Evolutionary conservation across 2,113 vertebrate genomes (phyloP), one percentile per base, ranked within the genome.

Genomic region (Brachypteracias leptosomus): DNA sequence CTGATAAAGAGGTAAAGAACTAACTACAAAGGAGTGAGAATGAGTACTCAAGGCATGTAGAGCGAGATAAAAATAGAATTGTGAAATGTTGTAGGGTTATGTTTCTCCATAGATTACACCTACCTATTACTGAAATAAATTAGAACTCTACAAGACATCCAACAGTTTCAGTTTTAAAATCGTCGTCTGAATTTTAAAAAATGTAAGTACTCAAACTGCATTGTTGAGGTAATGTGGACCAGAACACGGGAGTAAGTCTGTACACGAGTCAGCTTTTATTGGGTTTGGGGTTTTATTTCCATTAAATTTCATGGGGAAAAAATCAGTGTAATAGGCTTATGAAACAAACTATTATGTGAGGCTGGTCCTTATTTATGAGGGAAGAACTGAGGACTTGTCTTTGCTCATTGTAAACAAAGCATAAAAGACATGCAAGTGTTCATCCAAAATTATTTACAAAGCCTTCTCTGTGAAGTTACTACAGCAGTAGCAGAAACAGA

Each of bases 1-100:
- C 36, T 55, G 65, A 96, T 90, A 90, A 94, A 72, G 95, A 98
- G 98, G 98, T 98, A 97, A 97, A 94, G 77, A 78, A 19, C 47
- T 47, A 82, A 8, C 28, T 91, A 68, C 42, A 92, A 68, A 86
- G 68, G 47, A 75, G 59, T 74, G 52, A 80, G 95, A 90, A 75
- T 57, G 52, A 88, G 57, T 74, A 70, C 75, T 88, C 38, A n/a
- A 88, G 82, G 67, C 92, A 70, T 3, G 3, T 25, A 70, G 40
- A 63, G 72, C 35, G 74, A 86, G 85, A 72, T 90, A 86, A 80
- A 90, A 93, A 91, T 44, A 91, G 74, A 78, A 77, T 35, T 57
- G 18, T 49, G 38, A 44, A 75, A 78, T 29, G 9, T n/a, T 47
- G 16, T 31, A 67, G 66, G 13, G 38, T 78, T 81, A 2, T 88